phyloP scores from a whole-genome alignment of 2,797 vertebrate genomes.

The Mustela erminea region DNA sequence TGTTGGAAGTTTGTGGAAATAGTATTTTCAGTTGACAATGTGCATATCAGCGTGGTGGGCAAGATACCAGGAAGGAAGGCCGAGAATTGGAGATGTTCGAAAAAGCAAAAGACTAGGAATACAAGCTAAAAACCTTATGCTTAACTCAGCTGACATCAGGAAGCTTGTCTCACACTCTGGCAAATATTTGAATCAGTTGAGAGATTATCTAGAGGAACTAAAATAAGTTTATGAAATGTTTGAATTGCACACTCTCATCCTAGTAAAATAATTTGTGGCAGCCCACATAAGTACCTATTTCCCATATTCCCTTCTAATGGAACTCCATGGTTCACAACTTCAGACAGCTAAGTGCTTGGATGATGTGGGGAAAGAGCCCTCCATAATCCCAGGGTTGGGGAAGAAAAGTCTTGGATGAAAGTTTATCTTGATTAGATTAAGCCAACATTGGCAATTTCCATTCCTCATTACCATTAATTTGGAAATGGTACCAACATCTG shows the following conservation, averaged over 20 bases:
- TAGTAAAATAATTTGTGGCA: neutral
- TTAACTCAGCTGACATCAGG: neutral
- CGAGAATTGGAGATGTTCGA: neutral
- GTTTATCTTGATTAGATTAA: neutral
- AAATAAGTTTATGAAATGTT: neutral
- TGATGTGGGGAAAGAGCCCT: neutral
- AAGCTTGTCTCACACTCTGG: neutral
- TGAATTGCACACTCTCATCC: neutral
- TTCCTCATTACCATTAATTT: neutral
- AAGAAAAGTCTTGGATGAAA: neutral
- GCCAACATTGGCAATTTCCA: neutral
- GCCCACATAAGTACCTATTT: neutral
- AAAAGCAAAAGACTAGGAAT: neutral
- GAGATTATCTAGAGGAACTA: neutral
- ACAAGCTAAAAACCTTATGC: neutral
- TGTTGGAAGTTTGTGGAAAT: slow-evolving; percentile 57
- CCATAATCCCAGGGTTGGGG: no score
- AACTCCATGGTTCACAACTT: neutral
- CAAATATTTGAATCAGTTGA: slow-evolving; percentile 12
- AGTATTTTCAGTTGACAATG: slow-evolving; percentile 61
- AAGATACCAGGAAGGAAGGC: slow-evolving; percentile 35
- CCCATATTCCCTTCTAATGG: neutral
- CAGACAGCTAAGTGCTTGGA: neutral
- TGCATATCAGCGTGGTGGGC: neutral
- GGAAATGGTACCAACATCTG: neutral